Base-by-base conservation (phyloP, 2,888 invertebrate species). In the Enchytraeus crypticus region DNA sequence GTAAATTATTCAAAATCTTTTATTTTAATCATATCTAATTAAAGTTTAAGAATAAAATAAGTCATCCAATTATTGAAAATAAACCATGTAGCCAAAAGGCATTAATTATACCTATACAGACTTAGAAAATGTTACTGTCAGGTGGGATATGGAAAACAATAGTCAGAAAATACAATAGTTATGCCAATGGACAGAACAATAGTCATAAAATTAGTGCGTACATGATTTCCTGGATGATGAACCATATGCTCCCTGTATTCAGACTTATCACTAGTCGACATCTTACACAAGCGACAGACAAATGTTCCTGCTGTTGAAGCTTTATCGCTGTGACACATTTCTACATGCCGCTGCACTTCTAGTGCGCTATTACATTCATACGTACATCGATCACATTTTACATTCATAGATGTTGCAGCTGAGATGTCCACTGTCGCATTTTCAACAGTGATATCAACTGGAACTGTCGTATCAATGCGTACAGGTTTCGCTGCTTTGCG, bases 171-270 rank as follows among this genome's bases (percentile, higher is more conserved):
- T 18, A 21, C n/a, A 49, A 23, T 49, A 11, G n/a, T 23, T 21
- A 18, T 49, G 5, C 8, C n/a, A 49, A 21, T 38, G 8, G 8
- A 38, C 18, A 38, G 8, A 14, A 38, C 18, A 38, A 47, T 21
- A 47, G 21, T 11, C 49, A 11, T 23, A 11, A 18, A 5, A 56
- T 45, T 45, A n/a, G n/a, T n/a, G n/a, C n/a, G n/a, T 26, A 38
- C 21, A n/a, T 59, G 53, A 23, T 30, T 27, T 2, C 54, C 55
- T 23, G 45, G 59, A 51, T 62, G 62, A 26, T 62, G 59, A 0
- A 43, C 32, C 33, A 62, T 43, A 51, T 62, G 62, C n/a, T 43
- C 30, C 38, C 23, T 14, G 26, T 59, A 62, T 21, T 30, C 30
- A n/a, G 32, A 18, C 32, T 55, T 55, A 18, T 4, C 18, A 21